phyloP scores from a whole-genome alignment of 2,113 vertebrate genomes.

The Heterotilapia buettikoferi region DNA sequence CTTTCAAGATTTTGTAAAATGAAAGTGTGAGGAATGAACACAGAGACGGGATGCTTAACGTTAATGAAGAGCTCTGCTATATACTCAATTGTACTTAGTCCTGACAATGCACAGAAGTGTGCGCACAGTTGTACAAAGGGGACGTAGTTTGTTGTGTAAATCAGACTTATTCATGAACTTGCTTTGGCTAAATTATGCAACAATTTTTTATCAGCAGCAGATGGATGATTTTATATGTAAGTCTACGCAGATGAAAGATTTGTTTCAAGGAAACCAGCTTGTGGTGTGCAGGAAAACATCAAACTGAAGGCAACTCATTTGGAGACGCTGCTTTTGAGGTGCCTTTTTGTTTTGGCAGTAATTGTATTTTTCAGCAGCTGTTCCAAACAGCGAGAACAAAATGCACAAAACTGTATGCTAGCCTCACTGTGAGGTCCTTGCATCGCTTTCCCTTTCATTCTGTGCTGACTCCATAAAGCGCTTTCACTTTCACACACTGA shows the following conservation, averaged over 20 bases:
- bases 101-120: neutral
- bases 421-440: neutral
- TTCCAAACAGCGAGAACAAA: neutral
- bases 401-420: neutral
- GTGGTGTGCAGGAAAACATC: neutral
- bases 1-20: neutral
- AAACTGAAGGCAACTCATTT: neutral
- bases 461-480: neutral
- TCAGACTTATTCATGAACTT: neutral
- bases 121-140: neutral
- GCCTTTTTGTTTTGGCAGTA: neutral
- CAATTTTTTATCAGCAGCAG: neutral
- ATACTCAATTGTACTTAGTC: neutral
- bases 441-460: neutral
- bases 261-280: conserved; percentile 12
- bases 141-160: neutral
- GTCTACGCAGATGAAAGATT: conserved; percentile 1
- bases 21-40: conserved; percentile 5
- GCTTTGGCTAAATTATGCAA: conserved; percentile 3
- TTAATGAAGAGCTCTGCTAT: neutral
- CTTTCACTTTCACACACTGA: neutral
- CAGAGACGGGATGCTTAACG: neutral
- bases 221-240: neutral
- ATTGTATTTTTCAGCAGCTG: conserved; percentile 2
- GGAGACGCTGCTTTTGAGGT: neutral